phyloP scores from a whole-genome alignment of 2,797 vertebrate genomes.

The Siniperca scherzeri region DNA sequence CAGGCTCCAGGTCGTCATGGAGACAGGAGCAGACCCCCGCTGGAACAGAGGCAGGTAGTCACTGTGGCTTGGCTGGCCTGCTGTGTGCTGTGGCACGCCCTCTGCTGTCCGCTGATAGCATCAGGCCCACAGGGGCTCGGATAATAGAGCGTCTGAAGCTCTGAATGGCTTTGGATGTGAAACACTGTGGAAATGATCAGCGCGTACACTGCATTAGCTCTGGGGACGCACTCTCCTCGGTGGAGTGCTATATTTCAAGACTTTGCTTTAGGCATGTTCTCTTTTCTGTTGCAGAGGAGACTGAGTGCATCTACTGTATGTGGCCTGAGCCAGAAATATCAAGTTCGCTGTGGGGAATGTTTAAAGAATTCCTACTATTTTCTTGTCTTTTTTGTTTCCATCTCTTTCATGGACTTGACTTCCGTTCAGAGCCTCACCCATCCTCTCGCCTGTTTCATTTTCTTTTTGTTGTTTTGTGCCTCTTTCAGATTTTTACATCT shows the following conservation, averaged over 20 bases:
- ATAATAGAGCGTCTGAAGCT: slow-evolving; percentile 47
- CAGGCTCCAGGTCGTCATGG: slow-evolving; percentile 85
- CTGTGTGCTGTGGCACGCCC: slow-evolving; percentile 73
- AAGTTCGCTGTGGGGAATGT: slow-evolving; percentile 27
- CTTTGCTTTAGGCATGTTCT: slow-evolving; percentile 74
- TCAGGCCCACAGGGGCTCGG: slow-evolving; percentile 26
- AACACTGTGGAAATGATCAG: slow-evolving; percentile 57
- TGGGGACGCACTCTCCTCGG: slow-evolving; percentile 52
- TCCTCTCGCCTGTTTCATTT: slow-evolving; percentile 21
- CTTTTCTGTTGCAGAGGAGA: slow-evolving; percentile 64
- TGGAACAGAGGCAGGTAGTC: slow-evolving; percentile 83
- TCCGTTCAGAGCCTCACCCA: slow-evolving; percentile 6
- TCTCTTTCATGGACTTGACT: not conserved
- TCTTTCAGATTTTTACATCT: slow-evolving; percentile 28
- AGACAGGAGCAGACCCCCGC: slow-evolving; percentile 80
- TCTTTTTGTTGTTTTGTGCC: slow-evolving; percentile 22
- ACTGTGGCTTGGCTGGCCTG: slow-evolving; percentile 74
- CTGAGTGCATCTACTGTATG: slow-evolving; percentile 60
- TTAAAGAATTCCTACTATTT: slow-evolving; percentile 29
- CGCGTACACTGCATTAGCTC: slow-evolving; percentile 50
- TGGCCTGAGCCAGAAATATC: slow-evolving; percentile 58
- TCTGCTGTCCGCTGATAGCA: slow-evolving; percentile 72
- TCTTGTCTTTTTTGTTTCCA: slow-evolving; percentile 7
- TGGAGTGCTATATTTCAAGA: slow-evolving; percentile 71
- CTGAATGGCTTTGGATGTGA: slow-evolving; percentile 63